Evolutionary conservation across 2,888 invertebrate species (phyloP).

Genomic region (Eutolmus rufibarbis): DNA sequence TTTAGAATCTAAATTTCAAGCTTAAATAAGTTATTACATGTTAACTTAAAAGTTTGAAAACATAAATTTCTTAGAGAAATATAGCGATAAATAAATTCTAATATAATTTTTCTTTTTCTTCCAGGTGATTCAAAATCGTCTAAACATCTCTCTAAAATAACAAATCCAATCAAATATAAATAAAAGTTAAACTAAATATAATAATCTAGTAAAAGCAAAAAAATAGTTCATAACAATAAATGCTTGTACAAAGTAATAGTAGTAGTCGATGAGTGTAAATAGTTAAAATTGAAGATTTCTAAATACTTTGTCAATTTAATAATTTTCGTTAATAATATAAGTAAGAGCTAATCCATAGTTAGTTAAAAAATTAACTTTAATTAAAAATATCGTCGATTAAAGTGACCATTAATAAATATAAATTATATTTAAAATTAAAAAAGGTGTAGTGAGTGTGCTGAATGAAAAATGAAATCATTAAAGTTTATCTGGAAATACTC

Average conservation of each 20-base stretch:
- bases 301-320: background rate
- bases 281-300: background rate
- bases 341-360: background rate
- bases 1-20: too few species aligned
- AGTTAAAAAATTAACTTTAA: background rate
- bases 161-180: background rate
- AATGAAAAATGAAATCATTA: constrained; percentile 1
- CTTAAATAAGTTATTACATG: too few species aligned
- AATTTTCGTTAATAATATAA: background rate
- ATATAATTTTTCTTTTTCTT: background rate
- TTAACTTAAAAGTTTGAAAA: background rate
- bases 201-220: background rate
- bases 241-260: background rate
- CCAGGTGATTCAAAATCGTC: background rate
- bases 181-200: background rate
- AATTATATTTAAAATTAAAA: background rate
- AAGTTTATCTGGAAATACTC: background rate
- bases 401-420: background rate
- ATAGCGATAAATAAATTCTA: background rate
- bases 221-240: background rate
- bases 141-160: background rate
- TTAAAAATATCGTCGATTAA: background rate
- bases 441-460: background rate
- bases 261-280: background rate
- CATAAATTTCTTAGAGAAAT: background rate